phyloP scores from a whole-genome alignment of 2,113 vertebrate genomes.

The Corvus cornix region DNA sequence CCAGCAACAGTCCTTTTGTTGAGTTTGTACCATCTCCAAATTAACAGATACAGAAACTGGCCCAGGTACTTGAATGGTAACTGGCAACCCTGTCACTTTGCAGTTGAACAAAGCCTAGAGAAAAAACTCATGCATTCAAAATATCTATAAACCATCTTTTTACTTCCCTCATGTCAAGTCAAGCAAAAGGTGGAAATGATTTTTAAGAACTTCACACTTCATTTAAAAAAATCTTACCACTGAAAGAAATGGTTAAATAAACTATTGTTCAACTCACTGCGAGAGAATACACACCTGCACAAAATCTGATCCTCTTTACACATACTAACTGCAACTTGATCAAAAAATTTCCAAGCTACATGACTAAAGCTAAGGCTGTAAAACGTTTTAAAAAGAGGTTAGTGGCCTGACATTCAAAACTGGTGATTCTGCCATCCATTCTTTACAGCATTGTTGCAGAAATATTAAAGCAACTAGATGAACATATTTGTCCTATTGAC shows the following conservation, averaged over 20 bases:
- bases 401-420: neutral
- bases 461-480: neutral
- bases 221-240: neutral
- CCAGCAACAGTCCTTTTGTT: neutral
- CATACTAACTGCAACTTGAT: neutral
- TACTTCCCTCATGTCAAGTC: neutral
- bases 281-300: neutral
- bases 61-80: neutral
- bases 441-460: neutral
- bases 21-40: neutral
- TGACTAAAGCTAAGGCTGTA: neutral
- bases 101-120: neutral
- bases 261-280: neutral
- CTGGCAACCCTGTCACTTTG: neutral
- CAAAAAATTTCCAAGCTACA: neutral
- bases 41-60: neutral
- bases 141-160: neutral
- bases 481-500: neutral
- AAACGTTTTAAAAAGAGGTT: neutral
- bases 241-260: neutral
- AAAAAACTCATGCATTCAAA: neutral
- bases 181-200: neutral
- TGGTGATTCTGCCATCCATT: neutral
- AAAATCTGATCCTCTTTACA: neutral
- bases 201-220: neutral